A percentile compares a stretch with the other conserved stretches of the same genome.
Conservation (phyloP, 1,140 invertebrate species). For the Nilaparvata lugens region DNA sequence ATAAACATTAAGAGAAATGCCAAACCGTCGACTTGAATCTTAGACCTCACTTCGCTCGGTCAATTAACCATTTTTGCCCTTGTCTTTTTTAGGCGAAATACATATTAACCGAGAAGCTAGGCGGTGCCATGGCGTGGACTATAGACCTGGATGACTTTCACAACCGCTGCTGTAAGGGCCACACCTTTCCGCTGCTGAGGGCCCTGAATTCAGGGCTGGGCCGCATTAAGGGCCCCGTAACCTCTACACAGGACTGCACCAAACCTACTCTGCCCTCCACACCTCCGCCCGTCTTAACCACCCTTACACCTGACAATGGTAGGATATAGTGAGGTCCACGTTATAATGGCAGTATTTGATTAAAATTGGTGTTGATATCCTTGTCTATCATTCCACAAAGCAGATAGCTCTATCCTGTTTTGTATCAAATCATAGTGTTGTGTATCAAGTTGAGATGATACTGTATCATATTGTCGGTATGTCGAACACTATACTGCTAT, state of each 20-base stretch:
- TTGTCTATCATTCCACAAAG: no score
- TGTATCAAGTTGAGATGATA: no score
- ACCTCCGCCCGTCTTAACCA: slow-evolving; percentile 56
- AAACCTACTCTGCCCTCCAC: slow-evolving; percentile 56
- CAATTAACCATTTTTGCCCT: background rate
- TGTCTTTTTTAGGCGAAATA: slow-evolving; percentile 49
- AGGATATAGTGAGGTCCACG: no score
- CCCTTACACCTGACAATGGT: slow-evolving; percentile 44
- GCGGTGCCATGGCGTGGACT: slow-evolving; percentile 81
- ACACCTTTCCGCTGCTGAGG: slow-evolving; percentile 62
- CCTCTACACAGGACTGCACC: slow-evolving; percentile 45
- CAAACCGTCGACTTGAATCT: no score
- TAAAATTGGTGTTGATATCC: no score
- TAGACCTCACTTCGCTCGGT: no score
- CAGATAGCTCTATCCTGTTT: no score
- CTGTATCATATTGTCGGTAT: no score
- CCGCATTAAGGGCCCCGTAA: slow-evolving; percentile 29
- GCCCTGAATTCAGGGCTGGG: slow-evolving; percentile 64
- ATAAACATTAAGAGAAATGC: no score
- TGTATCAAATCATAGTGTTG: no score
- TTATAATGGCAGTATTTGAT: no score
- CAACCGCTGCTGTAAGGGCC: slow-evolving; percentile 62
- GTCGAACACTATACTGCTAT: no score
- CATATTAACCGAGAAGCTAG: slow-evolving; percentile 56
- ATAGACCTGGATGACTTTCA: slow-evolving; percentile 84